Evolutionary conservation across 2,797 vertebrate genomes (phyloP).

Genomic region (Alcedo atthis): DNA sequence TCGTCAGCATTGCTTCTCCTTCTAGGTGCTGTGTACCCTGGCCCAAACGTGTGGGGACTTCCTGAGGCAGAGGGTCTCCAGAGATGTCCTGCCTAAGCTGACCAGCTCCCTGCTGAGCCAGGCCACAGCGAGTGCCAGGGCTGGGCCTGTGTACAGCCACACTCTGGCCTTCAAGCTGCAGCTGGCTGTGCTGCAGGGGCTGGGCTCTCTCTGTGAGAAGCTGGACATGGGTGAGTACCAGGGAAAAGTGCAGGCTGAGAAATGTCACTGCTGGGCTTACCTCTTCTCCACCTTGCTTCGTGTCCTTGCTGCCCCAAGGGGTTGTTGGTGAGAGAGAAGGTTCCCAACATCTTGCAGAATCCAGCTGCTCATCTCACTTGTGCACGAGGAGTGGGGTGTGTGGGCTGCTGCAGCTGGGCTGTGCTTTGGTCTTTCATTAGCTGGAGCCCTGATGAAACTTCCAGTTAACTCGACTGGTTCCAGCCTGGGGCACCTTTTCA

Average conservation of each 20-base stretch:
- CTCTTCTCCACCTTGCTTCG: not conserved
- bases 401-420: not conserved
- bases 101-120: constrained; percentile 83
- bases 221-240: constrained; percentile 88
- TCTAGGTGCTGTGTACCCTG: constrained; percentile 88
- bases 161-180: constrained; percentile 92
- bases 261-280: not conserved
- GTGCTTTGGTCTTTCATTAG: not conserved
- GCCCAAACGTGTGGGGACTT: constrained; percentile 89
- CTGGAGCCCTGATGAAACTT: not conserved
- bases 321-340: not conserved
- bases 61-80: constrained; percentile 88
- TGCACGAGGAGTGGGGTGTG: not conserved
- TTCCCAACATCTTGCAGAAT: not conserved
- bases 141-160: constrained; percentile 88
- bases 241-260: accelerated
- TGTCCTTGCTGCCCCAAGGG: not conserved
- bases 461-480: not conserved
- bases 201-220: constrained; percentile 87
- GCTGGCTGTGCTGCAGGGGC: constrained; percentile 88
- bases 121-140: constrained; percentile 85
- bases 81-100: constrained; percentile 90
- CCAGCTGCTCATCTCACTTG: not conserved
- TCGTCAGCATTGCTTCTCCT: not conserved
- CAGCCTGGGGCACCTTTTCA: not conserved